phyloP scores from a whole-genome alignment of 2,113 vertebrate genomes.

The Dicentrarchus labrax region DNA sequence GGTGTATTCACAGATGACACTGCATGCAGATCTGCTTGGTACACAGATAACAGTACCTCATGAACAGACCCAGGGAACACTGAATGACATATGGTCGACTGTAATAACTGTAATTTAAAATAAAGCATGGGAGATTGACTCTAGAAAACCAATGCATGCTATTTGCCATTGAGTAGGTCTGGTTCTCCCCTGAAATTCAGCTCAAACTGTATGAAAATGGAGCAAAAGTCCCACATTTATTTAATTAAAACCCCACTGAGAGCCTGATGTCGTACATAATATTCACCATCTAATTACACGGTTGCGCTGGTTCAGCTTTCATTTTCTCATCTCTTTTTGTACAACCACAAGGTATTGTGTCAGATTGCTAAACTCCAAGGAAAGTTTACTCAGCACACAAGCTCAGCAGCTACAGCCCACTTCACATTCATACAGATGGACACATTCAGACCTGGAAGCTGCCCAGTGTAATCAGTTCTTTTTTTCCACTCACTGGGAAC shows the following conservation, averaged over 20 bases:
- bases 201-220: background rate
- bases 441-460: constrained; percentile 35
- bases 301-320: background rate
- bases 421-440: constrained; percentile 36
- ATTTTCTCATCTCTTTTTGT: constrained; percentile 6
- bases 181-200: background rate
- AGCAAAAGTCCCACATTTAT: constrained; percentile 13
- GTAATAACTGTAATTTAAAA: constrained; percentile 24
- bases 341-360: constrained; percentile 15
- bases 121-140: background rate
- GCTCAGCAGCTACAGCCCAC: constrained; percentile 7
- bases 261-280: background rate
- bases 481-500: background rate
- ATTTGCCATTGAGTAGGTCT: background rate
- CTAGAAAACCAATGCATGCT: background rate
- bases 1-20: constrained; percentile 2
- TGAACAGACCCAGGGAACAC: background rate
- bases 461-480: constrained; percentile 13
- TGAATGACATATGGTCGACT: background rate
- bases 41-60: background rate
- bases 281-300: constrained; percentile 18
- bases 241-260: background rate
- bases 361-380: background rate
- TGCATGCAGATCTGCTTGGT: background rate
- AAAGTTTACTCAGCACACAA: constrained; percentile 37